These are phyloP conservation scores for Noctua janthe DNA, from an alignment of 2,888 invertebrate species.

Conservation along the genomic window DNA sequence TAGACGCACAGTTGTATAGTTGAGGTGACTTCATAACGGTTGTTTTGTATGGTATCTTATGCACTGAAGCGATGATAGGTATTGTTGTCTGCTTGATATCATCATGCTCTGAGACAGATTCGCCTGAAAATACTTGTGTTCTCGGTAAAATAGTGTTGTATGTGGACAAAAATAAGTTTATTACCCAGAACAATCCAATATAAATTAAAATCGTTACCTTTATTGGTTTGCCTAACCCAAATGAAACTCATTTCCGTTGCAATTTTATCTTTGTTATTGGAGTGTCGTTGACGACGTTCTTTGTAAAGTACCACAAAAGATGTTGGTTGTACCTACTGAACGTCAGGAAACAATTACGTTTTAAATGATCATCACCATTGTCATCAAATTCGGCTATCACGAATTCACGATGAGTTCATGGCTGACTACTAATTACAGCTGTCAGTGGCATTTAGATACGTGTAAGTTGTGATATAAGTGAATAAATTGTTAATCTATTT, in stretches of 20 bases:
- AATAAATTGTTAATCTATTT: constrained; percentile 6
- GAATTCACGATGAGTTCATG: constrained; percentile 8
- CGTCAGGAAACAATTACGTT: constrained; percentile 34
- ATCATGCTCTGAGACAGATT: constrained; percentile 3
- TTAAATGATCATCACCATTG: constrained; percentile 22
- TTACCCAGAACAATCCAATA: neutral
- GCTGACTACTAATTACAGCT: constrained; percentile 7
- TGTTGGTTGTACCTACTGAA: constrained; percentile 16
- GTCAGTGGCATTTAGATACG: constrained; percentile 5
- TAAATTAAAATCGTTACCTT: constrained; percentile 23
- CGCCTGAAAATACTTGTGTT: constrained; percentile 8
- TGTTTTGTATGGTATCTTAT: constrained; percentile 35
- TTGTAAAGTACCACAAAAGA: constrained; percentile 46
- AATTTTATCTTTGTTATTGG: constrained; percentile 42
- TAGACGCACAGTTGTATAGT: constrained; percentile 3
- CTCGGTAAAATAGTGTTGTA: neutral
- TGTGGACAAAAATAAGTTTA: neutral
- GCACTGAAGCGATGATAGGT: constrained; percentile 11
- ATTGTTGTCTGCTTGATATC: constrained; percentile 11
- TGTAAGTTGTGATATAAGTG: constrained; percentile 4
- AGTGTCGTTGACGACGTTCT: constrained; percentile 37
- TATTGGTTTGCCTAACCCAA: constrained; percentile 31
- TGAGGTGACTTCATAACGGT: constrained; percentile 12
- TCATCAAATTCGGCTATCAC: constrained; percentile 17
- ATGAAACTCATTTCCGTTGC: constrained; percentile 45